These are phyloP conservation scores for Microplitis deprimator DNA, from an alignment of 2,888 invertebrate species.

Conservation along the genomic window DNA sequence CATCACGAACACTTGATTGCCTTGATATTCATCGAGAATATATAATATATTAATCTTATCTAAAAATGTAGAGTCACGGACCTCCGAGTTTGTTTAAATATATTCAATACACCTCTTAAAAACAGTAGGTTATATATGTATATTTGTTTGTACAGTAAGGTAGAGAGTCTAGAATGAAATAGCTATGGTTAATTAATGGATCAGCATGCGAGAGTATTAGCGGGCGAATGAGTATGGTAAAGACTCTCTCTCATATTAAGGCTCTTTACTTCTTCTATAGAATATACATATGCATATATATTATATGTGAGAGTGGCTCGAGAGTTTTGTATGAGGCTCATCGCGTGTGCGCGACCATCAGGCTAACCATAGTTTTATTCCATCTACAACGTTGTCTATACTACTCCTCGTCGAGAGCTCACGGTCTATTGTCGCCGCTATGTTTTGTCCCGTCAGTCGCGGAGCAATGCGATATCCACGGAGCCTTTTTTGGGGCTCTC, in stretches of 20 bases:
- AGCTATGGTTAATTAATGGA: slow-evolving; percentile 66
- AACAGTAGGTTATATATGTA: slow-evolving; percentile 36
- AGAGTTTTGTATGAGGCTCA: slow-evolving; percentile 4
- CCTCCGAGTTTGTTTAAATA: slow-evolving; percentile 2
- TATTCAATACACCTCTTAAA: slow-evolving; percentile 21
- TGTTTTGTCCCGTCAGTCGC: slow-evolving; percentile 71
- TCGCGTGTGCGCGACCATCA: slow-evolving; percentile 13
- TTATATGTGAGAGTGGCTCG: slow-evolving; percentile 11
- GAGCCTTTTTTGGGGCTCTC: slow-evolving; percentile 62
- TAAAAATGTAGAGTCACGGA: slow-evolving; percentile 27
- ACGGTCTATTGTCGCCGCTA: slow-evolving; percentile 63
- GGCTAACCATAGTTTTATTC: slow-evolving; percentile 8
- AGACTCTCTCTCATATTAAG: slow-evolving; percentile 35
- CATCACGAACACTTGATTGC: slow-evolving; percentile 31
- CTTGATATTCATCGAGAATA: slow-evolving; percentile 13
- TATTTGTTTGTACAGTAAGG: slow-evolving; percentile 5
- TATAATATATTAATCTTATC: slow-evolving; percentile 32
- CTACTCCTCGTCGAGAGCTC: slow-evolving; percentile 26
- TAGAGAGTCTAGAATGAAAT: slow-evolving; percentile 44
- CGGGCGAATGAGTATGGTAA: slow-evolving; percentile 49
- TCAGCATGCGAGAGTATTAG: slow-evolving; percentile 62
- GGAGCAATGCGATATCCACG: slow-evolving; percentile 70
- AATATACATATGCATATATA: slow-evolving; percentile 7
- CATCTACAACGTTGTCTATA: slow-evolving; percentile 5
- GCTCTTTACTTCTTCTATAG: not conserved